A percentile compares a stretch with the other conserved stretches of the same genome.
These are phyloP conservation scores for Pachymerium ferrugineum DNA, from an alignment of 2,888 invertebrate species.

Conservation along the genomic window DNA sequence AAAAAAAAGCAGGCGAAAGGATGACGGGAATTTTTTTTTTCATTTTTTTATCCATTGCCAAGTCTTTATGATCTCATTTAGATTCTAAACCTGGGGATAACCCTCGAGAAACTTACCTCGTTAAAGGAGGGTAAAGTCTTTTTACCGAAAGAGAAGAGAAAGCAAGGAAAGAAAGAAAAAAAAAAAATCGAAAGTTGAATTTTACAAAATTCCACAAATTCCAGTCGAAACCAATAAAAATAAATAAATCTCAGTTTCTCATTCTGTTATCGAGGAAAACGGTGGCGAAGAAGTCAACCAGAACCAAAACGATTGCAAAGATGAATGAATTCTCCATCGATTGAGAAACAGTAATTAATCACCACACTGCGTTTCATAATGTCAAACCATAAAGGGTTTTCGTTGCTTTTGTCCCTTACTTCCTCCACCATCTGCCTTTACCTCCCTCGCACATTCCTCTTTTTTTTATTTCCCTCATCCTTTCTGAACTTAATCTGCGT, in stretches of 20 bases:
- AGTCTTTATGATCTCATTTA: neutral
- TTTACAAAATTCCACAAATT: neutral
- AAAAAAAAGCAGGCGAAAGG: neutral
- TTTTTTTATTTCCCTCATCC: neutral
- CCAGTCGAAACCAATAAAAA: neutral
- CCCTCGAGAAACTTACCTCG: neutral
- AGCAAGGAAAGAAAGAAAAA: no score
- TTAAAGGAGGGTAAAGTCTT: neutral
- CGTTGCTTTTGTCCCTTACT: no score
- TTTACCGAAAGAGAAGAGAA: neutral
- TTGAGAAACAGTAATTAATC: constrained; percentile 9
- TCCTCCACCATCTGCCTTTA: neutral
- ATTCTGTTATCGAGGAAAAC: neutral
- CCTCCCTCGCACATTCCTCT: neutral
- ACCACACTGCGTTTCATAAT: neutral
- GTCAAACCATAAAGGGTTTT: neutral
- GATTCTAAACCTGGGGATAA: neutral
- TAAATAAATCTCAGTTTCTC: neutral
- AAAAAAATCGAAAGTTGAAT: neutral
- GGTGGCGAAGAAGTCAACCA: constrained; percentile 13
- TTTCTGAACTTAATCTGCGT: neutral
- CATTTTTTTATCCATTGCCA: neutral
- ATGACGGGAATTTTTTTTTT: neutral
- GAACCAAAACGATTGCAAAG: constrained; percentile 9
- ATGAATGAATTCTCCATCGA: constrained; percentile 3